Base-by-base conservation (phyloP, 2,113 vertebrate genomes). In the Prionailurus viverrinus region DNA sequence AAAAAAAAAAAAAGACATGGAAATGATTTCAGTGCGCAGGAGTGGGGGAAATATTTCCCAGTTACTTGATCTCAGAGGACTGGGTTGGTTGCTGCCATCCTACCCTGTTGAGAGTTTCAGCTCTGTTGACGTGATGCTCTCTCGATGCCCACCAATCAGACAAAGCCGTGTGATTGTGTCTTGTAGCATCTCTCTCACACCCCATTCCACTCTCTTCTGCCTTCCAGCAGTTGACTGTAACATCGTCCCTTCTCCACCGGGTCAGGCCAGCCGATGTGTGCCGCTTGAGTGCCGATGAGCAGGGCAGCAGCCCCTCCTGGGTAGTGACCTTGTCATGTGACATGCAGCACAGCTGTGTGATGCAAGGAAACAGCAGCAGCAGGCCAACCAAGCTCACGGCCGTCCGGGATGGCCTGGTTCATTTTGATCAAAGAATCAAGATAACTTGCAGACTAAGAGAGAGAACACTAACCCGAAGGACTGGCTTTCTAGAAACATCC, bases 271-370 rank as follows among this genome's bases (percentile, higher is more conserved):
- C 51, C 85, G 51, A 84, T 71, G 23, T 29, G 29, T 27, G 41
- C 13, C 80, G 68, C 66, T 55, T 93, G 68, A 65, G 87, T 80
- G 87, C 79, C 41, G 48, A 84, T 19, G 81, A 92, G 41, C 65
- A 53, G 36, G 23, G n/a, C 36, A 88, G 39, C 33, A 19, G 27
- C 65, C 78, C 73, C 21, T 96, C 41, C 87, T 95, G 66, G 92
- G 85, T n/a, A 29, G n/a, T 80, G 51, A 76, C 74, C 33, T 94
- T 96, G 93, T 88, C 92, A 39, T 81, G 45, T 81, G 96, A 94
- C 58, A n/a, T 9, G 33, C 31, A 33, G 5, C 21, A 45, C 33
- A 71, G 39, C 27, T 81, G 7, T 13, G 0, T 15, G 36, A 87
- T 25, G 27, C 9, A 36, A 16, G 39, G 41, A 78, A 93, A 82